Evolutionary conservation across 2,888 invertebrate genomes (phyloP), one percentile per base, ranked within the genome.

Genomic region (Andrena trimmerana): DNA sequence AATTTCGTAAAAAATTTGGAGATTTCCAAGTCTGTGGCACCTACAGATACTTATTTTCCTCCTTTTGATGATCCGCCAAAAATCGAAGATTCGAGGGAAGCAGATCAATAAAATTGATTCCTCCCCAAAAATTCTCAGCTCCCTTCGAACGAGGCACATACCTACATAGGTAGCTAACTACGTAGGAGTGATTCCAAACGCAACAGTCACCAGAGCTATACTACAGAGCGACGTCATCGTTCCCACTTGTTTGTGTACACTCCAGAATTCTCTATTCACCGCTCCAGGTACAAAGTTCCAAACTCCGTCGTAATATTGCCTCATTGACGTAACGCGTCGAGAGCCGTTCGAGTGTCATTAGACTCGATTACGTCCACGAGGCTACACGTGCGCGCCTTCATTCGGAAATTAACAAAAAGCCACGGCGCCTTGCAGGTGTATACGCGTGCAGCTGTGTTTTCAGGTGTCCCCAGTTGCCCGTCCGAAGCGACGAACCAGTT

Each of bases 371-470:
- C 78, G 62, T 24, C 20, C 66, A 20, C 67, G 76, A 71, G 63
- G 70, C 66, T 52, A 70, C 85, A 80, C 74, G 85, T 83, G 83
- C 70, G 66, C 68, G 50, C 66, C 52, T 68, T 71, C 83, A 48
- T 63, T 78, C 66, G 88, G 78, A 84, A 86, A 82, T 63, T 62
- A 81, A 72, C 71, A 77, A 84, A 85, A 86, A 79, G 57, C 60
- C 36, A 33, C 50, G 59, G 36, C 54, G 59, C 50, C 62, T 36
- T 75, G 72, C 86, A 81, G 71, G 76, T 80, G 79, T 67, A 75
- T 81, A 81, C 63, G 72, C 66, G 76, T 69, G 74, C 78, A 82
- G 78, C 62, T 87, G 83, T 85, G 85, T 86, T 85, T 71, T 83
- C 86, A 87, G 86, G 71, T 85, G 87, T 74, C 24, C 60, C 54